Percentiles rank a stretch among this genome's conserved stretches.
These are phyloP conservation scores for Epinephelus moara DNA, from an alignment of 2,113 vertebrate genomes.

Conservation along the genomic window DNA sequence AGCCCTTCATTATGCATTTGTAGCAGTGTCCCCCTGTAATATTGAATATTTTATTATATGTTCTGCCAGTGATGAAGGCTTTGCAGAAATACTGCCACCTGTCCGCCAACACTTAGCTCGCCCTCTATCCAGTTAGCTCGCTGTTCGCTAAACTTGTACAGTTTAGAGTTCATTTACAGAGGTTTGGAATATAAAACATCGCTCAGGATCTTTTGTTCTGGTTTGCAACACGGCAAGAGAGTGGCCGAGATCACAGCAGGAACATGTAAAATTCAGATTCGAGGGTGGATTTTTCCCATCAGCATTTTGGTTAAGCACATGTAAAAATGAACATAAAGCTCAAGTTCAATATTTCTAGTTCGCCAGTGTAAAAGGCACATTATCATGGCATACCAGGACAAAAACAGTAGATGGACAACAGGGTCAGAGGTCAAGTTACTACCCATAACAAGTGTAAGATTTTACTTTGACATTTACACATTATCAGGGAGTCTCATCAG, in stretches of 20 bases:
- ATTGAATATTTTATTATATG: background rate
- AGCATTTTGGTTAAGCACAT: constrained; percentile 25
- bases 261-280: constrained; percentile 2
- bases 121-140: background rate
- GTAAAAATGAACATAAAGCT: constrained; percentile 23
- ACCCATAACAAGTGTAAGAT: background rate
- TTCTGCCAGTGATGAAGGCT: no score
- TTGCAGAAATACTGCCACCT: no score
- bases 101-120: background rate
- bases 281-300: constrained; percentile 23
- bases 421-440: constrained; percentile 8
- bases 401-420: background rate
- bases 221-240: background rate
- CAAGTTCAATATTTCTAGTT: constrained; percentile 40
- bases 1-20: no score
- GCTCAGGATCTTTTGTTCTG: no score
- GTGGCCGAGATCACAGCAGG: constrained; percentile 33
- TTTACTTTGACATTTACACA: background rate
- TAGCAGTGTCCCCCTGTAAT: background rate
- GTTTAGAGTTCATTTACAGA: no score
- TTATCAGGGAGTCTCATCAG: background rate
- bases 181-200: no score
- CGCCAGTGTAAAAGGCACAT: constrained; percentile 69
- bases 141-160: background rate
- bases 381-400: background rate